Evolutionary conservation across 2,797 vertebrate species (phyloP).

Genomic region (Anas bahamensis): DNA sequence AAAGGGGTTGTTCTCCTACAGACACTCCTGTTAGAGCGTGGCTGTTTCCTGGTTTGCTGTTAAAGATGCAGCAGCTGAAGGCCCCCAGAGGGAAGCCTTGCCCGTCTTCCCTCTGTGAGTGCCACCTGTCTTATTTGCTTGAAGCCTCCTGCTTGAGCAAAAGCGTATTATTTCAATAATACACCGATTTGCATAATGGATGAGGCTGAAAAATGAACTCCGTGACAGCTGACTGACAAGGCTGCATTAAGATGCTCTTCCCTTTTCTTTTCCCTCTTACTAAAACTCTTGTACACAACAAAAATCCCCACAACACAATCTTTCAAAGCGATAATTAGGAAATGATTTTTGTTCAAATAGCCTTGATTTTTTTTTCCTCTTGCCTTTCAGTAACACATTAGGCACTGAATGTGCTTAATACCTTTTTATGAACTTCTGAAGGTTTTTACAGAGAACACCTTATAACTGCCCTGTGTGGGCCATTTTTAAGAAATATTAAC

Average conservation of each 20-base stretch:
- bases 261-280: constrained; percentile 6
- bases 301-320: not conserved
- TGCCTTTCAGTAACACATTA: not conserved
- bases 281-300: not conserved
- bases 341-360: not conserved
- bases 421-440: not conserved
- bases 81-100: constrained; percentile 3
- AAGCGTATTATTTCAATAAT: constrained; percentile 44
- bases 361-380: not conserved
- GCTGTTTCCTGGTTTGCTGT: not conserved
- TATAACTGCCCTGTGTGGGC: not conserved
- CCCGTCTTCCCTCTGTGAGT: not conserved
- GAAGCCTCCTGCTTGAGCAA: constrained; percentile 11
- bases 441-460: not conserved
- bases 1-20: not conserved
- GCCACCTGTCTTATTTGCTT: constrained; percentile 42
- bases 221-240: constrained; percentile 36
- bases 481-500: not conserved
- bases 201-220: constrained; percentile 45
- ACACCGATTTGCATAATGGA: constrained; percentile 38
- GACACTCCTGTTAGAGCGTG: not conserved
- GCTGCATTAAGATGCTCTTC: constrained; percentile 31
- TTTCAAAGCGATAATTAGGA: constrained; percentile 4
- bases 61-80: constrained; percentile 19
- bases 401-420: not conserved